Evolutionary conservation across 2,113 vertebrate species (phyloP).

Genomic region (Carassius auratus): DNA sequence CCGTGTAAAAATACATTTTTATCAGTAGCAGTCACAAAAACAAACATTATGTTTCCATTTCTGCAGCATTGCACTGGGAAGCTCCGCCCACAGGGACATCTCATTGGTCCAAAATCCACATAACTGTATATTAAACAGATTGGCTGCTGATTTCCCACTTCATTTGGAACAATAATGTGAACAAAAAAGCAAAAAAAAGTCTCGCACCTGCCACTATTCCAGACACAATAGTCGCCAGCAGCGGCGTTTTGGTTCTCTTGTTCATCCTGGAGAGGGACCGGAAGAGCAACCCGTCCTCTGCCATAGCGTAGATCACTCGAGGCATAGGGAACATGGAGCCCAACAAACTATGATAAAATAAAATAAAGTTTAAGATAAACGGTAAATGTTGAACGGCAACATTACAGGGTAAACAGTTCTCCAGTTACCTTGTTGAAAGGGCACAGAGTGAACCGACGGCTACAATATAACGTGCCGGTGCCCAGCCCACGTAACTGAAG

Average conservation of each 20-base stretch:
- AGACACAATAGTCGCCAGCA: slow-evolving; percentile 85
- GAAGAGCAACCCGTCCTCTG: slow-evolving; percentile 92
- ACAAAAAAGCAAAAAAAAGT: background rate
- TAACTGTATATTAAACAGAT: background rate
- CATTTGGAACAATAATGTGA: too few species aligned
- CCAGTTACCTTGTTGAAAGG: slow-evolving; percentile 89
- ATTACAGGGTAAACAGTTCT: background rate
- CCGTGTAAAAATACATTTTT: too few species aligned
- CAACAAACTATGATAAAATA: slow-evolving; percentile 77
- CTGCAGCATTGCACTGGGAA: too few species aligned
- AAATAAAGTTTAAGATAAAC: background rate
- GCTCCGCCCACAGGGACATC: background rate
- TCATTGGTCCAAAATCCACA: too few species aligned
- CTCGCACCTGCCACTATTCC: slow-evolving; percentile 84
- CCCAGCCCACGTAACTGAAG: slow-evolving; percentile 85
- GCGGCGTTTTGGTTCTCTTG: slow-evolving; percentile 83
- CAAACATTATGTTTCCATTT: too few species aligned
- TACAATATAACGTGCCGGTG: slow-evolving; percentile 86
- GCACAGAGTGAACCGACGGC: slow-evolving; percentile 93
- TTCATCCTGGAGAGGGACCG: slow-evolving; percentile 81
- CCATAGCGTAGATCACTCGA: slow-evolving; percentile 96
- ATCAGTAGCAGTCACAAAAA: too few species aligned
- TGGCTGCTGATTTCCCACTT: too few species aligned
- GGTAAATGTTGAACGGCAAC: background rate
- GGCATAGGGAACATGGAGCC: slow-evolving; percentile 99